These are phyloP conservation scores for Apantesis nais DNA, from an alignment of 2,888 invertebrate species.

Conservation along the genomic window DNA sequence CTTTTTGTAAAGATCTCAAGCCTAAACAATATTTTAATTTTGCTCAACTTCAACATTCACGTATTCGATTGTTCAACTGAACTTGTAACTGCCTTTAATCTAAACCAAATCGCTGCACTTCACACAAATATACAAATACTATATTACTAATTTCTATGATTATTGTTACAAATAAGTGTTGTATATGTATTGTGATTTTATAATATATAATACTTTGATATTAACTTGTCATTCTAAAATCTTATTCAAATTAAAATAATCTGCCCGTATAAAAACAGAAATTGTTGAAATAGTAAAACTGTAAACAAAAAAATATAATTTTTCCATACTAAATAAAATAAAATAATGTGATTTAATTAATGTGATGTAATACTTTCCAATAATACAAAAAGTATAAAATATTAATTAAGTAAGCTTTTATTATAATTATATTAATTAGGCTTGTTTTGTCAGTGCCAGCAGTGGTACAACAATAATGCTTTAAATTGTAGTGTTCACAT, in stretches of 20 bases:
- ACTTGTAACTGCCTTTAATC: background rate
- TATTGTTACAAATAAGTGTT: conserved; percentile 5
- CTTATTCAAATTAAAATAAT: conserved; percentile 12
- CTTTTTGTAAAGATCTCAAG: background rate
- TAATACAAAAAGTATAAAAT: conserved; percentile 3
- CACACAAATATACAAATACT: conserved; percentile 37
- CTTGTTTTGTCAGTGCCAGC: conserved; percentile 17
- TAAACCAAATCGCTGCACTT: conserved; percentile 26
- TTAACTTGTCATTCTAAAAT: background rate
- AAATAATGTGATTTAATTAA: conserved; percentile 37
- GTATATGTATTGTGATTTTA: background rate
- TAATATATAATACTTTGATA: background rate
- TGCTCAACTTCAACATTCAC: background rate
- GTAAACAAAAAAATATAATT: conserved; percentile 7
- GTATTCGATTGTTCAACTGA: background rate
- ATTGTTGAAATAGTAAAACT: conserved; percentile 10
- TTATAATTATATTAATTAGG: conserved; percentile 5
- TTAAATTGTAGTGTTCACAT: conserved; percentile 19
- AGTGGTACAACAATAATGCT: conserved; percentile 27
- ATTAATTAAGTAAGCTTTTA: background rate
- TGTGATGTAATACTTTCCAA: conserved; percentile 37
- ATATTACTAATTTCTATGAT: conserved; percentile 27
- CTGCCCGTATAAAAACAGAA: background rate
- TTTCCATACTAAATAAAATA: conserved; percentile 1
- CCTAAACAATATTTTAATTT: background rate